Base-by-base conservation (phyloP, 2,888 invertebrate species). In the Cheilosia pagana region DNA sequence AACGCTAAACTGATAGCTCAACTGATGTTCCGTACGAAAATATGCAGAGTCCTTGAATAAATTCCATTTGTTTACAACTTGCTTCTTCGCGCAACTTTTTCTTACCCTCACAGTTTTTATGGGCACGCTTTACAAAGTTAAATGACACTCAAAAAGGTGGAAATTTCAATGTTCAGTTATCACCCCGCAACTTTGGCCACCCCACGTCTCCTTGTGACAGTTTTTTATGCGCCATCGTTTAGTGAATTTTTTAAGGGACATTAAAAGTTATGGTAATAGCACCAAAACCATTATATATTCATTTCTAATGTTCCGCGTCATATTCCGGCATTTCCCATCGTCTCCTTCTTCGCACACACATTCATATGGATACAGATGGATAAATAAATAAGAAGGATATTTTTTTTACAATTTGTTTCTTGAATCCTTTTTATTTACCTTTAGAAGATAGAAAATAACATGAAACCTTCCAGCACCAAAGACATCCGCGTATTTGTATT, bases 191-290 rank as follows among this genome's bases (percentile, higher is more conserved):
- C 25, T 43, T 55, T 43, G 28, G 41, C 7, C 4, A 23, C 43
- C n/a, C 45, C 16, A 8, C 7, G 43, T 59, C 48, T 65, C 16
- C 59, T 48, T 16, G 65, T 57, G 75, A 81, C 70, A 81, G 25
- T 76, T 75, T 62, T 48, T 65, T 63, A 70, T 63, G 55, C 52
- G 16, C 31, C 67, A 62, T 63, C 83, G 74, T 79, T 79, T 79
- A 79, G 70, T 83, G 75, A 83, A 83, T 83, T 79, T 83, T 78
- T 83, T 79, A 79, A 83, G 53, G 81, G 53, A 76, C 59, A 81
- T 81, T 85, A 85, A 81, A 85, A 85, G 79, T 85, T 81, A 85
- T 75, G 85, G 55, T 81, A 76, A 85, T 57, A 76, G 70, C 68
- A 62, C 19, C 19, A 65, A 53, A 21, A 23, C 55, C 79, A 74